A percentile compares a stretch with the other conserved stretches of the same genome.
These are phyloP conservation scores for Drosophila bifasciata DNA, from an alignment of 1,140 invertebrate species.

Conservation along the genomic window DNA sequence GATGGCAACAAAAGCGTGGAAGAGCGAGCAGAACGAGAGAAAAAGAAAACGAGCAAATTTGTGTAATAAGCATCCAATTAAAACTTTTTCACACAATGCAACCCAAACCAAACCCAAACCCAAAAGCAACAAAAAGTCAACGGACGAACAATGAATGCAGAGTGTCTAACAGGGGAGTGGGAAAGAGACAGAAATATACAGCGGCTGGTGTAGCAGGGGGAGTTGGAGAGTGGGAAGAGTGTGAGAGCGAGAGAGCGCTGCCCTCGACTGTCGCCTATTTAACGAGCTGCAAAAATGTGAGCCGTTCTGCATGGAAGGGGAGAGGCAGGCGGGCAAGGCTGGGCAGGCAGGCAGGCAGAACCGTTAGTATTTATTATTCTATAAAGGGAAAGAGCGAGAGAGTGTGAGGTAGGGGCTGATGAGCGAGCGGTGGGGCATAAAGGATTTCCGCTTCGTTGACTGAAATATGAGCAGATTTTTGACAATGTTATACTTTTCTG, in stretches of 20 bases:
- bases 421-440: conserved; percentile 45
- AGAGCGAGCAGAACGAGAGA: neutral
- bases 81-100: conserved; percentile 75
- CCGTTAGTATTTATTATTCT: conserved; percentile 46
- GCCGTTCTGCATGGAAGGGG: conserved; percentile 10
- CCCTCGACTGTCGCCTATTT: conserved; percentile 72
- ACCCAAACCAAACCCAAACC: conserved; percentile 57
- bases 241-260: conserved; percentile 7
- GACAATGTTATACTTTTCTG: conserved; percentile 50
- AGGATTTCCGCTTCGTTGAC: conserved; percentile 79
- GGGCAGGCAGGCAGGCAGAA: conserved; percentile 20
- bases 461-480: conserved; percentile 79
- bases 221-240: neutral
- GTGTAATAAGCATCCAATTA: conserved; percentile 79
- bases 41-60: conserved; percentile 62
- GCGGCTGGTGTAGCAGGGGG: too few species aligned
- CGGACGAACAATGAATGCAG: conserved; percentile 56
- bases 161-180: conserved; percentile 43
- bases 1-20: conserved; percentile 10
- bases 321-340: too few species aligned
- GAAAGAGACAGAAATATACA: conserved; percentile 2
- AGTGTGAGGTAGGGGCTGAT: neutral
- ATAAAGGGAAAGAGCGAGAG: neutral
- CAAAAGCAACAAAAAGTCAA: conserved; percentile 33
- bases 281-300: conserved; percentile 77